These are phyloP conservation scores for Caenorhabditis remanei DNA, from an alignment of 1,140 invertebrate species.

Conservation along the genomic window DNA sequence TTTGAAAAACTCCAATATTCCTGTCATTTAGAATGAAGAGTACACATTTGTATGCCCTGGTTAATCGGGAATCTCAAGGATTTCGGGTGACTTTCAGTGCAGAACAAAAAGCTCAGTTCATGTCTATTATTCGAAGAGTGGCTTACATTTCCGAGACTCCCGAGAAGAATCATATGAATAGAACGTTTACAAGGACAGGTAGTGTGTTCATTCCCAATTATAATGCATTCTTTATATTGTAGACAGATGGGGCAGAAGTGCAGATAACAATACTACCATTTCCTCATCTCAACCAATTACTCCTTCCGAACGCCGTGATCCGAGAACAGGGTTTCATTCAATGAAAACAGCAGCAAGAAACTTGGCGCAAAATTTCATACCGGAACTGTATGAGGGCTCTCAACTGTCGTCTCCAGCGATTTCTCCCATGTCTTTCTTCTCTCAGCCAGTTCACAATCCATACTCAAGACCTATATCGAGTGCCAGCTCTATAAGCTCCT, in stretches of 20 bases:
- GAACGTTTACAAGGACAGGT: conserved; percentile 7
- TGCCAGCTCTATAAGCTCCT: conserved; percentile 6
- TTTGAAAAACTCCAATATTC: neutral
- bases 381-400: neutral
- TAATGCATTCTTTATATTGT: neutral
- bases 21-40: conserved; percentile 2
- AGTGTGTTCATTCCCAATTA: no score
- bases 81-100: neutral
- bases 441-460: conserved; percentile 4
- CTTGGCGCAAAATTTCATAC: neutral
- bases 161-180: conserved; percentile 10
- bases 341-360: conserved; percentile 9
- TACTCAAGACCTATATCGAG: conserved; percentile 3
- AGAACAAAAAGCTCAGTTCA: neutral
- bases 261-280: neutral
- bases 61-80: neutral
- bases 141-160: conserved; percentile 29
- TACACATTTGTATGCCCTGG: neutral
- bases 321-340: neutral
- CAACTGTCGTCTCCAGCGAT: neutral
- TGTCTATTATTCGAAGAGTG: neutral
- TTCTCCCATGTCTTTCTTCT: neutral
- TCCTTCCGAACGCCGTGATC: neutral
- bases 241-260: neutral
- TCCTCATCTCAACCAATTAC: conserved; percentile 11